phyloP scores from a whole-genome alignment of 2,113 vertebrate species.

The Hippocampus comes region DNA sequence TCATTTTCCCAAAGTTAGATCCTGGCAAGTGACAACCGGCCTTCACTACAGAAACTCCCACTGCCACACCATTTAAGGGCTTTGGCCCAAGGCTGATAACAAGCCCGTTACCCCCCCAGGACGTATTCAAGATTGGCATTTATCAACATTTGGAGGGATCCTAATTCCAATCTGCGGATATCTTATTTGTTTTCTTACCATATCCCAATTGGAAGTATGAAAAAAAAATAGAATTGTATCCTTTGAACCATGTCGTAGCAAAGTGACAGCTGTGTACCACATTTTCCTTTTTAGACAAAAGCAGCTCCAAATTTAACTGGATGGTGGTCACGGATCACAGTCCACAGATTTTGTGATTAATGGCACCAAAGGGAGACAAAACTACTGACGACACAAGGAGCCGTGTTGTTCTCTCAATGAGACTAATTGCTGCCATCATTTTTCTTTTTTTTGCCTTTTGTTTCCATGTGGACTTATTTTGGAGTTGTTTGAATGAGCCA shows the following conservation, averaged over 20 bases:
- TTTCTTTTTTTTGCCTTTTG: conserved; percentile 23
- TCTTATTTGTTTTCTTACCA: not conserved
- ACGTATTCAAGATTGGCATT: not conserved
- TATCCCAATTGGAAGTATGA: not conserved
- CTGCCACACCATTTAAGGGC: no score
- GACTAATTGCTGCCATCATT: conserved; percentile 63
- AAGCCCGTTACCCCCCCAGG: no score
- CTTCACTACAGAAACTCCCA: no score
- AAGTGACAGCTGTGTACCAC: conserved; percentile 8
- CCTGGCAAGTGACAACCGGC: no score
- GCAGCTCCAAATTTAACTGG: conserved; percentile 21
- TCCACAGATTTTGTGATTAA: conserved; percentile 39
- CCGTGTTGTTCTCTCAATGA: conserved; percentile 57
- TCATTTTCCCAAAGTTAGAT: no score
- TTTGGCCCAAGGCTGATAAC: no score
- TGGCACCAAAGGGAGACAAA: conserved; percentile 52
- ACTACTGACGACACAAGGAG: conserved; percentile 48
- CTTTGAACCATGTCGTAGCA: not conserved
- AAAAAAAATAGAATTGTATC: not conserved
- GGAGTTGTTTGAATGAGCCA: conserved; percentile 60
- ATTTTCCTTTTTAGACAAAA: conserved; percentile 11
- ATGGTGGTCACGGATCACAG: conserved; percentile 35
- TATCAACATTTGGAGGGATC: not conserved
- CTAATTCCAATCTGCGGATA: not conserved
- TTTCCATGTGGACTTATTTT: conserved; percentile 24